Conservation (phyloP, 2,113 vertebrate species). For the Oreochromis spilurus region DNA sequence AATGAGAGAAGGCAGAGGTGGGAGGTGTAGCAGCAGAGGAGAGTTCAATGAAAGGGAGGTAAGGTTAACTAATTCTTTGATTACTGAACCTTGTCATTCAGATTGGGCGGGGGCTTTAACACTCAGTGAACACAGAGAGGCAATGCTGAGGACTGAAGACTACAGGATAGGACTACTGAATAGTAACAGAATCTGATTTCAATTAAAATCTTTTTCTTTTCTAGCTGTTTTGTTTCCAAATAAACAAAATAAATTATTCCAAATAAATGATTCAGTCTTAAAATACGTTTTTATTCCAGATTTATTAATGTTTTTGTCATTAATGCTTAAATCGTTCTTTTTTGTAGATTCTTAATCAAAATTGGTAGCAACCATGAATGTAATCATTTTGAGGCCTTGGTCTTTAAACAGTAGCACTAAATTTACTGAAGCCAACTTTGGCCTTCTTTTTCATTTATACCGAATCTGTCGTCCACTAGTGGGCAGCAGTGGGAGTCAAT, state of each 20-base stretch:
- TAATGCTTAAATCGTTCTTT: neutral
- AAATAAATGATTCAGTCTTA: neutral
- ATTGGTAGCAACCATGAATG: neutral
- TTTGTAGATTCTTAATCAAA: neutral
- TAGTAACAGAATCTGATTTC: neutral
- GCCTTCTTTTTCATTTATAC: neutral
- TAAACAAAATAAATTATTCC: fast-evolving
- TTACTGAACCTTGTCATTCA: conserved; percentile 69
- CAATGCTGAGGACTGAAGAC: fast-evolving
- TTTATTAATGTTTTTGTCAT: neutral
- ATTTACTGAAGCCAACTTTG: neutral
- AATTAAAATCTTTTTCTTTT: fast-evolving
- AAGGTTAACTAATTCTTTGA: conserved; percentile 73
- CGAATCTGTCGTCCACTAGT: conserved; percentile 24
- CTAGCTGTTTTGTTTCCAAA: fast-evolving
- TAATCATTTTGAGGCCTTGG: neutral
- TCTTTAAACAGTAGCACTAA: neutral
- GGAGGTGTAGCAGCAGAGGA: conserved; percentile 1
- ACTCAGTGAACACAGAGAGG: neutral
- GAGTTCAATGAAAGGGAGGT: conserved; percentile 41
- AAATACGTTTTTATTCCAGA: fast-evolving
- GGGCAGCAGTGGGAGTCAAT: conserved; percentile 20
- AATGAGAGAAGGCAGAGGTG: neutral
- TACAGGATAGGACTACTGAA: fast-evolving
- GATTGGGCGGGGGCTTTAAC: conserved; percentile 29